Conservation (phyloP, 2,113 vertebrate species). For the Microcebus murinus region DNA sequence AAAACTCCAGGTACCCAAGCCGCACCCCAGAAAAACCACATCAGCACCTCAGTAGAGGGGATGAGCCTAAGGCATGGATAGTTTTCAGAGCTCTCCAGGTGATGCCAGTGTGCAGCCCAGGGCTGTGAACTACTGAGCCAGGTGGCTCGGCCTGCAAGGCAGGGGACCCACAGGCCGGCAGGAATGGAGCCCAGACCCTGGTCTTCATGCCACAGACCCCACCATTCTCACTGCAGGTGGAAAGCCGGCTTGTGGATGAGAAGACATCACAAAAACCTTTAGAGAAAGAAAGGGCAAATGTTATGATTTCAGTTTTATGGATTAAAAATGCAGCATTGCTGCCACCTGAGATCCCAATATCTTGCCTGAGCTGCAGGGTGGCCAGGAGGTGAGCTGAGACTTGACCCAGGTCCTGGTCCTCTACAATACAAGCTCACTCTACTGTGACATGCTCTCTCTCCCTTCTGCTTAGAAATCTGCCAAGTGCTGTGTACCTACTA, state of each 20-base stretch:
- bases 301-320: neutral
- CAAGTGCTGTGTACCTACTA: neutral
- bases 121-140: neutral
- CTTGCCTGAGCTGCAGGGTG: neutral
- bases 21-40: neutral
- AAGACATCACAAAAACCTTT: neutral
- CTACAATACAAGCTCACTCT: neutral
- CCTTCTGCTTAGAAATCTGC: neutral
- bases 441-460: neutral
- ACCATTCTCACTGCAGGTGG: neutral
- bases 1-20: neutral
- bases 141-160: neutral
- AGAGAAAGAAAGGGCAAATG: neutral
- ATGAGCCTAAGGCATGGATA: neutral
- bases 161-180: neutral
- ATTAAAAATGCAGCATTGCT: neutral
- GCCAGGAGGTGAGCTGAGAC: neutral
- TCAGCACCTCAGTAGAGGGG: neutral
- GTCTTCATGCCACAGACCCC: neutral
- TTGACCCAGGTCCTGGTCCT: neutral
- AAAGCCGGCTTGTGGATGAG: neutral
- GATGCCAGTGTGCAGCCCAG: neutral
- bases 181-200: neutral
- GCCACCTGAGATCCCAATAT: neutral
- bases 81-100: neutral